Evolutionary conservation across 1,140 invertebrate species (phyloP), one percentile per base, ranked within the genome.

Genomic region (Drosophila pseudoananassae): DNA sequence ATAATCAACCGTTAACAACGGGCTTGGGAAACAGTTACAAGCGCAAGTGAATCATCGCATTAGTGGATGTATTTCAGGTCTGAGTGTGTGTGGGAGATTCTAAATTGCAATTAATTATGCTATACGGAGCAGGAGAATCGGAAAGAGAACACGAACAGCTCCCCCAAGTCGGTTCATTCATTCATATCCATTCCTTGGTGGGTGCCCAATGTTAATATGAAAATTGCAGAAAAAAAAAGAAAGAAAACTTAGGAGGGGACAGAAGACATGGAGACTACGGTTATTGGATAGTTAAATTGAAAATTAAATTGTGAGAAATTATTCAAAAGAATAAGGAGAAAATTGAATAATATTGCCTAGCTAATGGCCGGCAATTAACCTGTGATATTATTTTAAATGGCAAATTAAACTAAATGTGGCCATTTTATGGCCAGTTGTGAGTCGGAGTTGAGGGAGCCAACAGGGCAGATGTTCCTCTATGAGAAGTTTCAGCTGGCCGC

Each of bases 1-100:
- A 88, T 82, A 89, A 88, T 88, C 76, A 88, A 88, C 83, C 83
- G 83, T 88, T 88, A 88, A 89, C 84, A 89, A 87, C 79, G 76
- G 76, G 76, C 80, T 71, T 88, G 83, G 61, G 78, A 76, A 75
- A 87, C 77, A 87, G 81, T 85, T 85, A 81, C 60, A 85, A 87
- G 82, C 78, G 82, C 70, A 87, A 87, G 82, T 87, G 74, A 87
- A 82, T 87, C 64, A 75, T 65, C 81, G 55, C 31, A 47, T 45
- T 45, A 56, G 53, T 47, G 47, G 14, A 29, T 56, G 12, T 43
- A 14, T 49, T 57, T 57, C 55, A 50, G 45, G 47, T 57, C 55
- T 29, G 45, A 15, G 49, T 31, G 17, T 75, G 69, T 57, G 68
- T 69, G 57, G 64, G 76, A 64, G 53, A 27, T 56, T 87, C 82